Evolutionary conservation across 2,888 invertebrate species (phyloP), one percentile per base, ranked within the genome.

Genomic region (Torymus tubicola): DNA sequence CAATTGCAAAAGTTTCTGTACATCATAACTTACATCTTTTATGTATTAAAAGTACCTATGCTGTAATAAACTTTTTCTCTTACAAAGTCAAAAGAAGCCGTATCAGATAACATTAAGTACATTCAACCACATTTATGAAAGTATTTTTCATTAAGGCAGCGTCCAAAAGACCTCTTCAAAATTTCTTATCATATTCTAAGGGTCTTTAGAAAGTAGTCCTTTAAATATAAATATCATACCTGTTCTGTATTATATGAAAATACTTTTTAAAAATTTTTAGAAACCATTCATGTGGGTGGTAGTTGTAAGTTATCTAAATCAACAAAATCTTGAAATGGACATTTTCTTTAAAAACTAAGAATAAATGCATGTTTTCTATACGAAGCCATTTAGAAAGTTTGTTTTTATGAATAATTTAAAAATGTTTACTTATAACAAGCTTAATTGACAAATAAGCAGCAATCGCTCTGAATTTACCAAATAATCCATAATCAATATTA

Each of bases 171-270:
- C 4, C 31, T n/a, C 65, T 65, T 79, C 24, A 31, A 74, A 74
- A 64, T 61, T 74, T 57, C 72, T 69, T 74, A 79, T 79, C 74
- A 13, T 16, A 61, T 12, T 24, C 12, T 13, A 10, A 1, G 14
- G 61, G 18, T 74, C 75, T 80, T 80, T 70, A 61, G 52, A 60
- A 70, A 64, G 55, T 13, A 42, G 8, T 60, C 16, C 13, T 42
- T 13, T 8, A 11, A 53, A 21, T 55, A 31, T 16, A 52, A 16
- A 4, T 21, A 11, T 0, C 14, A 21, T 2, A n/a, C 2, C n/a
- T 52, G 24, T 65, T 60, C 53, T n/a, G 14, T 14, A 52, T 13
- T 13, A 53, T 2, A 53, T 16, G 21, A 21, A 68, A 31, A 67
- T 14, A 55, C 14, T 24, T 53, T 61, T 58, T 61, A 16, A 31